Evolutionary conservation across 2,113 vertebrate species (phyloP).

Genomic region (Notothenia coriiceps): DNA sequence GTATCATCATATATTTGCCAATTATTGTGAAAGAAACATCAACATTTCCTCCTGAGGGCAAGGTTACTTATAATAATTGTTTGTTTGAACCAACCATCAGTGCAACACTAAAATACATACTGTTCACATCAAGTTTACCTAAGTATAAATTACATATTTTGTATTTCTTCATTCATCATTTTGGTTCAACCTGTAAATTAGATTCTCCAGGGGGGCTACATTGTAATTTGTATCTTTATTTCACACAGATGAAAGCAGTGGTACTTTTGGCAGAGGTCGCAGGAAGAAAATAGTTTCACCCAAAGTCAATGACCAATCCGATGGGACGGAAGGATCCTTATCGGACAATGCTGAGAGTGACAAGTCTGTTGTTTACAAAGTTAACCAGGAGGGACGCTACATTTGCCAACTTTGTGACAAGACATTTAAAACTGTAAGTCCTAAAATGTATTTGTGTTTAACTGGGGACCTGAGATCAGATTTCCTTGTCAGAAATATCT

Average conservation of each 20-base stretch:
- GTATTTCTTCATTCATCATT: not conserved
- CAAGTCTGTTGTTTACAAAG: slow-evolving; percentile 84
- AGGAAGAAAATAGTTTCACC: slow-evolving; percentile 68
- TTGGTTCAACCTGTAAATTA: not conserved
- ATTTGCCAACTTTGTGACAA: slow-evolving; percentile 93
- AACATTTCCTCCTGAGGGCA: no score
- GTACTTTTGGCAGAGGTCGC: slow-evolving; percentile 72
- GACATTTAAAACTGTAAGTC: slow-evolving; percentile 95
- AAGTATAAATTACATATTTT: not conserved
- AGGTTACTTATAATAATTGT: not conserved
- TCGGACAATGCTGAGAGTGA: slow-evolving; percentile 76
- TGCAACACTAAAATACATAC: not conserved
- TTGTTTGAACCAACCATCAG: not conserved
- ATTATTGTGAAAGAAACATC: no score
- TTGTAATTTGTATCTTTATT: slow-evolving; percentile 1
- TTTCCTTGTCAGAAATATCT: not conserved
- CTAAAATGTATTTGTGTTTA: not conserved
- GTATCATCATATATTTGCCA: no score
- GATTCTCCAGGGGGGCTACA: not conserved
- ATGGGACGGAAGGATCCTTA: slow-evolving; percentile 65
- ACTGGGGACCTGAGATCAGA: not conserved
- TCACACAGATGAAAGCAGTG: slow-evolving; percentile 61
- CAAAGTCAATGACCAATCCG: slow-evolving; percentile 55
- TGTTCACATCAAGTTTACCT: not conserved
- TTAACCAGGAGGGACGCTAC: slow-evolving; percentile 91